phyloP scores from a whole-genome alignment of 1,140 invertebrate genomes.

The Dreissena polymorpha region DNA sequence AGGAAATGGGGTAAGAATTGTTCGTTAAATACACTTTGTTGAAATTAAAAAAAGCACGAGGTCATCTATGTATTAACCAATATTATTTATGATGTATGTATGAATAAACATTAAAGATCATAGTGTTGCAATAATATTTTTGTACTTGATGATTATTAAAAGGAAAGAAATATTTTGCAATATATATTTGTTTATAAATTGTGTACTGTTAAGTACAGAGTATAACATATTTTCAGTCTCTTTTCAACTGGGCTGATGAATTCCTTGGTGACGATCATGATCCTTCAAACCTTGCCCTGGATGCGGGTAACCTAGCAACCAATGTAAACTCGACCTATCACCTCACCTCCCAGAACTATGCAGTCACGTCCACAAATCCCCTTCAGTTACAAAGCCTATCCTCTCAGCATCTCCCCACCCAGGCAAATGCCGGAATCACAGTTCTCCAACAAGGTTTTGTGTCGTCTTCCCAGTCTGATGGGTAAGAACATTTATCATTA shows the following conservation, averaged over 20 bases:
- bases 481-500: neutral
- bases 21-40: neutral
- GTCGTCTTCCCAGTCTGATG: neutral
- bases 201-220: too few relatives aligned
- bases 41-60: too few relatives aligned
- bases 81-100: neutral
- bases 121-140: too few relatives aligned
- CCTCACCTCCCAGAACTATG: constrained; percentile 36
- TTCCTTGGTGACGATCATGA: constrained; percentile 41
- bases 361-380: constrained; percentile 39
- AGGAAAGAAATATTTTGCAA: too few relatives aligned
- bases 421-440: constrained; percentile 3
- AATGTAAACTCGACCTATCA: constrained; percentile 36
- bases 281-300: constrained; percentile 26
- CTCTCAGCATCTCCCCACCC: constrained; percentile 22
- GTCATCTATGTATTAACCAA: too few relatives aligned
- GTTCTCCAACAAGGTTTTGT: constrained; percentile 20
- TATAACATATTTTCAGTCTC: constrained; percentile 6
- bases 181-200: too few relatives aligned
- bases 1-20: constrained; percentile 29
- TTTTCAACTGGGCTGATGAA: constrained; percentile 55
- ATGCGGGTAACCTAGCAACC: constrained; percentile 52
- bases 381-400: constrained; percentile 20
- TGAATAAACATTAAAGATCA: too few relatives aligned
- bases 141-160: too few relatives aligned